A percentile compares a stretch with the other conserved stretches of the same genome.
These are phyloP conservation scores for Cyaniris semiargus DNA, from an alignment of 2,888 invertebrate genomes.

Conservation along the genomic window DNA sequence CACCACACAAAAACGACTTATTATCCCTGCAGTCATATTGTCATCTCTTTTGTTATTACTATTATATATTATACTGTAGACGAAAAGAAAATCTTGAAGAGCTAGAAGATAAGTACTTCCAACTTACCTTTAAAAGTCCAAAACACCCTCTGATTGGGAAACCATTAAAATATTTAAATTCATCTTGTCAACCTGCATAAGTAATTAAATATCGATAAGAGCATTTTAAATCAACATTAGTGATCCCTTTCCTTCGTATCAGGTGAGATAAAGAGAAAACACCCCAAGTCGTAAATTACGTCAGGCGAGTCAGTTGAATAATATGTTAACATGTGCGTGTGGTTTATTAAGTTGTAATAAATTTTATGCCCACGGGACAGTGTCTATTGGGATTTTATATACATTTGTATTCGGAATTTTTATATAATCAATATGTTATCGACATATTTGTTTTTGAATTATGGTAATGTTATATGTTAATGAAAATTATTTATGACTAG, in stretches of 20 bases:
- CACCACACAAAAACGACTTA: too few relatives aligned
- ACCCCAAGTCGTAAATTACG: slow-evolving; percentile 73
- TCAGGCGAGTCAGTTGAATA: slow-evolving; percentile 58
- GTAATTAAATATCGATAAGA: slow-evolving; percentile 73
- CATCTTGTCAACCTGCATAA: background rate
- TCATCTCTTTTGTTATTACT: too few relatives aligned
- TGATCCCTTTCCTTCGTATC: slow-evolving; percentile 48
- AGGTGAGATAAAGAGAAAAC: slow-evolving; percentile 51
- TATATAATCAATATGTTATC: slow-evolving; percentile 17
- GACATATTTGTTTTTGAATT: slow-evolving; percentile 9
- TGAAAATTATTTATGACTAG: background rate
- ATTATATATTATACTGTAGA: too few relatives aligned
- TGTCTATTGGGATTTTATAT: slow-evolving; percentile 50
- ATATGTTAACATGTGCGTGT: slow-evolving; percentile 70
- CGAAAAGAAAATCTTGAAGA: background rate
- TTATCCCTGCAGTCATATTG: too few relatives aligned
- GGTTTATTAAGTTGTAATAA: slow-evolving; percentile 76
- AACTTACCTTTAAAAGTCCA: background rate
- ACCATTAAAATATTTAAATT: slow-evolving; percentile 22
- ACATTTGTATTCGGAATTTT: background rate
- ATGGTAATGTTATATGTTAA: slow-evolving; percentile 14
- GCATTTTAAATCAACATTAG: slow-evolving; percentile 64
- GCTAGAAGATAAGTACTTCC: background rate
- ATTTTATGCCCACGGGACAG: slow-evolving; percentile 63
- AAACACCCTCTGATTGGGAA: background rate